Base-by-base conservation (phyloP, 2,888 invertebrate genomes). In the Tridacna gigas region DNA sequence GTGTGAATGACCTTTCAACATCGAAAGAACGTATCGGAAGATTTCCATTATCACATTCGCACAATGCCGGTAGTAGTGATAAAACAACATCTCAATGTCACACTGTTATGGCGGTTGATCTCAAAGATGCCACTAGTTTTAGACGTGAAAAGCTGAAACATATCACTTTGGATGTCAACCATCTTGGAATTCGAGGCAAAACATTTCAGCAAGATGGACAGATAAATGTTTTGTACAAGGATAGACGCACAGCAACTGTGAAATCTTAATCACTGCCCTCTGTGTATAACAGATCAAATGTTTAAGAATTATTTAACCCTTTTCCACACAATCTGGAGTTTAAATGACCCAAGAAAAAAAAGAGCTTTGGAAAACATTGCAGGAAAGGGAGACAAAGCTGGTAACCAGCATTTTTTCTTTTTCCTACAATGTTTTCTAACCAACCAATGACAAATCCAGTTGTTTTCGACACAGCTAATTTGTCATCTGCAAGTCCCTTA, bases 141-240 rank as follows among this genome's bases (percentile, higher is more conserved):
- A 26, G 48, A 25, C 79, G 77, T 0, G 65, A 77, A 26, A 76
- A 74, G 25, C 45, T 79, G 25, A 78, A 77, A n/a, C 66, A 80
- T 25, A 84, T 84, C 13, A 84, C 79, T 9, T 26, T 86, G 28
- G 83, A 84, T 69, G 80, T 86, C 4, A 86, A 86, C 37, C 84
- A 86, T 51, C 77, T 86, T 28, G 86, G 86, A 15, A 86, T 86
- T 25, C 74, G 86, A 28, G 86, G 86, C 11, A 67, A 75, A 15
- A 80, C 82, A 18, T 77, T 80, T 45, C 82, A 75, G 56, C 76
- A 74, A 65, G 71, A 77, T 51, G 84, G 82, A 22, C 74, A 80
- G 37, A 69, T 86, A 12, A 80, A 73, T 51, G 63, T 80, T 12
- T 74, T 80, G 18, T 84, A 84, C 47, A 82, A 83, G 63, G 74